phyloP scores from a whole-genome alignment of 2,797 vertebrate species.

The Falco concolor region DNA sequence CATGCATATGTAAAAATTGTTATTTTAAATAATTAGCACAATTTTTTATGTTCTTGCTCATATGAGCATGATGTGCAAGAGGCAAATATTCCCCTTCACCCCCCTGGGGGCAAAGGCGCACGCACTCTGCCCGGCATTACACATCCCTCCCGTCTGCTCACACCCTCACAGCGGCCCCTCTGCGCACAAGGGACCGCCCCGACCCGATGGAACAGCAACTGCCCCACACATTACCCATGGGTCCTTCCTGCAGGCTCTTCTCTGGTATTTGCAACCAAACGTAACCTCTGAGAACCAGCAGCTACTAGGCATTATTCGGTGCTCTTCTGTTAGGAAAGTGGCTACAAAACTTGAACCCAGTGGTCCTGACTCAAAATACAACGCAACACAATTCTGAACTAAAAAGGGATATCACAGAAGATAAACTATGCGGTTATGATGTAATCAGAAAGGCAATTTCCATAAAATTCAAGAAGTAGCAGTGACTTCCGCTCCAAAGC shows the following conservation, averaged over 20 bases:
- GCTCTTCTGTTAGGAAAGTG: neutral
- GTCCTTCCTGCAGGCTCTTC: neutral
- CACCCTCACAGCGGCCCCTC: neutral
- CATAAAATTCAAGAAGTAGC: neutral
- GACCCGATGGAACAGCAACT: too few species aligned
- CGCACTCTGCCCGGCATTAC: accelerated
- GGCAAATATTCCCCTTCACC: neutral
- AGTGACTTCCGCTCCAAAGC: neutral
- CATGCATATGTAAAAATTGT: neutral
- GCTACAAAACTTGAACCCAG: neutral
- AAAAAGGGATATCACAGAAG: neutral
- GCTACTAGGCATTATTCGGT: too few species aligned
- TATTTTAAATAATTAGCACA: neutral
- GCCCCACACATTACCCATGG: accelerated
- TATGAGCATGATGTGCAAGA: neutral
- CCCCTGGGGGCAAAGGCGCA: too few species aligned
- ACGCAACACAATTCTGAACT: neutral
- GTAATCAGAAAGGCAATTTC: neutral
- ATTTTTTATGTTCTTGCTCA: neutral
- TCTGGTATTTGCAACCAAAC: neutral
- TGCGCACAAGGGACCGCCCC: neutral
- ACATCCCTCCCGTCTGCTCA: neutral
- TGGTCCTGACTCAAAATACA: neutral
- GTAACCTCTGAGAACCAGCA: neutral
- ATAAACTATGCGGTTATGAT: neutral